Percentiles rank a stretch among this genome's conserved stretches.
Conservation (phyloP, 2,888 invertebrate species). For the Acleris cristana region DNA sequence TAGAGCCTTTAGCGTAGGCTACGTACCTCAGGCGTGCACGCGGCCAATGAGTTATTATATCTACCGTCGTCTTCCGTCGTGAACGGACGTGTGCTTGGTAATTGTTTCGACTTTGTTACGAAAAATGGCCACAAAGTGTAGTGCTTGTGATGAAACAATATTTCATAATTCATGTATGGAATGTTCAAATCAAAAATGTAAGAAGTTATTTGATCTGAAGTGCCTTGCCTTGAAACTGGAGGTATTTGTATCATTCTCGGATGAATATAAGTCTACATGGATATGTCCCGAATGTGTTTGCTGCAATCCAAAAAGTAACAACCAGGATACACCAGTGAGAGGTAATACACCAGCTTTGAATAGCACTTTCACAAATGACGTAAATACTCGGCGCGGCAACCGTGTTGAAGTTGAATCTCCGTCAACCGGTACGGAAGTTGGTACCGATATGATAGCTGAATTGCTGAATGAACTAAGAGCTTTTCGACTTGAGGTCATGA, state of each 20-base stretch:
- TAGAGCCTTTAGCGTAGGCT: no score
- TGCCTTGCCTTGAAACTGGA: conserved; percentile 13
- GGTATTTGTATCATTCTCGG: conserved; percentile 11
- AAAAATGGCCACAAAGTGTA: conserved; percentile 15
- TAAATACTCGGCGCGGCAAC: conserved; percentile 11
- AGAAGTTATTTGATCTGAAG: conserved; percentile 17
- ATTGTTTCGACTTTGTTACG: neutral
- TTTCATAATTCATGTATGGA: conserved; percentile 22
- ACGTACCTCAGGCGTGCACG: no score
- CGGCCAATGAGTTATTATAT: no score
- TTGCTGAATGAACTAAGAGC: neutral
- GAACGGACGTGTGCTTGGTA: conserved; percentile 5
- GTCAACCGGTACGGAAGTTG: neutral
- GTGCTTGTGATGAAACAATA: conserved; percentile 14
- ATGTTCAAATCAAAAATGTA: conserved; percentile 24
- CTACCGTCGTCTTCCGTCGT: neutral
- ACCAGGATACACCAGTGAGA: conserved; percentile 16
- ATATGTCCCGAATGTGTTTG: conserved; percentile 28
- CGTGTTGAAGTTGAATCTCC: neutral
- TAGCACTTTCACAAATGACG: conserved; percentile 4
- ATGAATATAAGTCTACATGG: conserved; percentile 19
- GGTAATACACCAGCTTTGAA: conserved; percentile 5
- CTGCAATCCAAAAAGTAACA: neutral
- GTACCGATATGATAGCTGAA: conserved; percentile 4
- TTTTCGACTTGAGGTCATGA: neutral